Conservation (phyloP, 2,113 vertebrate genomes). For the Gavialis gangeticus region DNA sequence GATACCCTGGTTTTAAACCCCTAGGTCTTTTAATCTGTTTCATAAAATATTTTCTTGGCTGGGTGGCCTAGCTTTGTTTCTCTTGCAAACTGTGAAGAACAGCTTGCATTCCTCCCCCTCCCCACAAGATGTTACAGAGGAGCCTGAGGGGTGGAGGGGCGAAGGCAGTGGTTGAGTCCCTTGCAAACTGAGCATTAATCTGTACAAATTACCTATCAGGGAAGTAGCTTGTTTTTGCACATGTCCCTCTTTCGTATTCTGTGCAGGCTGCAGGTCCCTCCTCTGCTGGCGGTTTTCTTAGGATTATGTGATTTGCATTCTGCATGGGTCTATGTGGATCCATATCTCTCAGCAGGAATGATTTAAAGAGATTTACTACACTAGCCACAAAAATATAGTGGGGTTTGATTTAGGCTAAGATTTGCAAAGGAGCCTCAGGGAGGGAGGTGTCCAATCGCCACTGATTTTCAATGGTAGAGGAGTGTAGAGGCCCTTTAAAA, state of each 20-base stretch:
- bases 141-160: neutral
- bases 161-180: neutral
- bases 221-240: neutral
- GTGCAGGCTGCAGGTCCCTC: neutral
- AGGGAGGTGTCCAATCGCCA: neutral
- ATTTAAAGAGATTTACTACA: conserved; percentile 33
- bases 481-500: neutral
- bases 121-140: neutral
- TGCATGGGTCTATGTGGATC: neutral
- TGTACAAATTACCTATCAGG: conserved; percentile 1
- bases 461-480: neutral
- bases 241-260: neutral
- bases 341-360: conserved; percentile 11
- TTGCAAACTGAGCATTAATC: neutral
- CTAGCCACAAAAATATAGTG: neutral
- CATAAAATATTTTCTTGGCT: conserved; percentile 18
- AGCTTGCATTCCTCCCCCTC: neutral
- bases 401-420: neutral
- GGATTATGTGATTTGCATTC: conserved; percentile 27
- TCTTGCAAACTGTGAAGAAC: neutral
- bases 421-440: neutral
- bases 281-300: neutral
- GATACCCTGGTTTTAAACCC: conserved; percentile 23
- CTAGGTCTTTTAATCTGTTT: conserved; percentile 4
- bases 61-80: neutral